Percentiles rank a stretch among this genome's conserved stretches.
Conservation (phyloP, 2,113 vertebrate genomes). For the Narcine bancroftii region DNA sequence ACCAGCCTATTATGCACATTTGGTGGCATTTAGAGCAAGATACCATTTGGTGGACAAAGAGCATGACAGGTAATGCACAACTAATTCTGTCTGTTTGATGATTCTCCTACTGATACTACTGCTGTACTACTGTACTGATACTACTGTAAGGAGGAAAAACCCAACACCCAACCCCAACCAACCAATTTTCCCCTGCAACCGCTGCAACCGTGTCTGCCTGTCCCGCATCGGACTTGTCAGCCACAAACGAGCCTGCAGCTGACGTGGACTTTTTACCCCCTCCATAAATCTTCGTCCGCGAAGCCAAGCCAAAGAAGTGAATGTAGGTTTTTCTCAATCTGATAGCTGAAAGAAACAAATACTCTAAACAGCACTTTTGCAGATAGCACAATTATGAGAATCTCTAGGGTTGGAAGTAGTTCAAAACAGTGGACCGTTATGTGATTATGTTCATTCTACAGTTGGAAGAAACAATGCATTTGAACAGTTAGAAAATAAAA, state of each 20-base stretch:
- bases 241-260: too few relatives aligned
- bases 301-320: too few relatives aligned
- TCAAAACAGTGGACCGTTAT: not conserved
- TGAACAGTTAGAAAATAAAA: not conserved
- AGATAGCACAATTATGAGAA: not conserved
- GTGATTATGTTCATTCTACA: not conserved
- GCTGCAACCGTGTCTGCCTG: too few relatives aligned
- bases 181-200: too few relatives aligned
- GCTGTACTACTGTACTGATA: too few relatives aligned
- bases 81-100: not conserved
- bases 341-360: not conserved
- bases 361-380: not conserved
- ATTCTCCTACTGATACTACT: not conserved
- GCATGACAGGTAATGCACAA: conserved; percentile 81
- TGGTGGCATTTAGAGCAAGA: conserved; percentile 95
- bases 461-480: not conserved
- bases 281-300: too few relatives aligned
- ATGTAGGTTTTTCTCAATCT: not conserved
- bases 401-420: not conserved
- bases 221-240: too few relatives aligned
- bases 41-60: conserved; percentile 99
- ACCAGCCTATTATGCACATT: conserved; percentile 94
- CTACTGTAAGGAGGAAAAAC: too few relatives aligned
- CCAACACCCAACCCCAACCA: too few relatives aligned
- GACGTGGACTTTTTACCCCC: too few relatives aligned